phyloP scores from a whole-genome alignment of 2,888 invertebrate species.

The Ennomos erosarius region DNA sequence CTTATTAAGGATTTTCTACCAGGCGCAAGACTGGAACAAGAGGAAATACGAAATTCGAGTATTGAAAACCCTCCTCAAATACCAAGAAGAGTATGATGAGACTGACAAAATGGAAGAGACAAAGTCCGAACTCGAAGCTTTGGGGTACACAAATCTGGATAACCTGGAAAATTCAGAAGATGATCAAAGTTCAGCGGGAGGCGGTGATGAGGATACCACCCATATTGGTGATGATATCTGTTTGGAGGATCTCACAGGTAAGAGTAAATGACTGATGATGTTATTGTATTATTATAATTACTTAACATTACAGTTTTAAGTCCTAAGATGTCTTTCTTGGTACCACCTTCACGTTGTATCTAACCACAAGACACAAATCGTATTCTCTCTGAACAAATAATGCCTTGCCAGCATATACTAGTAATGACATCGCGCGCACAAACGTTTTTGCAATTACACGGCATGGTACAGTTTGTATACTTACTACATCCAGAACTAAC shows the following conservation, averaged over 20 bases:
- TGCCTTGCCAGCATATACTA: no score
- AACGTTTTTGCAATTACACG: no score
- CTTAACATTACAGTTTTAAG: no score
- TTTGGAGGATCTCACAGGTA: conserved; percentile 89
- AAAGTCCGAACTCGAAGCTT: conserved; percentile 75
- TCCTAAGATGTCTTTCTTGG: no score
- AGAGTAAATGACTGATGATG: conserved; percentile 5
- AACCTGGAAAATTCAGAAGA: conserved; percentile 80
- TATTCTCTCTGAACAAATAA: no score
- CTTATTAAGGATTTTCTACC: conserved; percentile 15
- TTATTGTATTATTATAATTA: neutral
- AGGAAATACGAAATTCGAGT: conserved; percentile 86
- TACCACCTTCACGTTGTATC: no score
- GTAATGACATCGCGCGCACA: no score
- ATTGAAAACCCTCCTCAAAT: conserved; percentile 81
- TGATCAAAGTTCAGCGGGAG: conserved; percentile 76
- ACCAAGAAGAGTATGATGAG: conserved; percentile 84
- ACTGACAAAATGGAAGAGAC: conserved; percentile 80
- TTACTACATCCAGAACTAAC: no score
- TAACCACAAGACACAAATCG: no score
- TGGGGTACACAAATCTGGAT: conserved; percentile 76
- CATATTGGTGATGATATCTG: conserved; percentile 90
- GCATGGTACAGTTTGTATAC: no score
- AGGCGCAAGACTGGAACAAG: conserved; percentile 82
- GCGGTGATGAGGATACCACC: conserved; percentile 84